Conservation (phyloP, 2,113 vertebrate species). For the Salvator merianae region DNA sequence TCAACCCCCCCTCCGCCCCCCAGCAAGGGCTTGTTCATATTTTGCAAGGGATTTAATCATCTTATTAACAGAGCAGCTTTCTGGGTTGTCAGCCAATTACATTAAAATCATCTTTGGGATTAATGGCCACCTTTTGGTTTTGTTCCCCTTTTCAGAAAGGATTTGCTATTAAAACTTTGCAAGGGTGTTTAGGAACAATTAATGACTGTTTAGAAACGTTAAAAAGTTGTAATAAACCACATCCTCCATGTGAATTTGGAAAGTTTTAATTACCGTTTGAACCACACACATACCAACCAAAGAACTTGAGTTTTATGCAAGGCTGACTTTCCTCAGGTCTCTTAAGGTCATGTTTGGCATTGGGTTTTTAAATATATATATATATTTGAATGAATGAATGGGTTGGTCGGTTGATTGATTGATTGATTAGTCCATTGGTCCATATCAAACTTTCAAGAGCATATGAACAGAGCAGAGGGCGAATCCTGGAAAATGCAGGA, state of each 20-base stretch:
- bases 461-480: no score
- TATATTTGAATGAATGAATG: no score
- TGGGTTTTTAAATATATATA: no score
- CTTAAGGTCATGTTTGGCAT: no score
- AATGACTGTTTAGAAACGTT: constrained; percentile 22
- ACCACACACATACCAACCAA: neutral
- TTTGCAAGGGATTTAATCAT: neutral
- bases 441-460: no score
- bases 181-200: neutral
- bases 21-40: neutral
- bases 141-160: constrained; percentile 17
- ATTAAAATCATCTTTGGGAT: constrained; percentile 41
- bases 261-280: neutral
- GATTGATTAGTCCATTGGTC: no score
- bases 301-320: constrained; percentile 12
- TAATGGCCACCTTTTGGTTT: constrained; percentile 5
- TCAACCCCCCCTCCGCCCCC: neutral
- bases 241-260: neutral
- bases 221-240: neutral
- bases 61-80: constrained; percentile 13
- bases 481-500: neutral
- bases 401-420: no score
- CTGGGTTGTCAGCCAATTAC: constrained; percentile 2
- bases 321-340: neutral
- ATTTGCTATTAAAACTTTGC: constrained; percentile 15